Conservation (phyloP, 1,140 invertebrate species). For the Lepidostoma basale region DNA sequence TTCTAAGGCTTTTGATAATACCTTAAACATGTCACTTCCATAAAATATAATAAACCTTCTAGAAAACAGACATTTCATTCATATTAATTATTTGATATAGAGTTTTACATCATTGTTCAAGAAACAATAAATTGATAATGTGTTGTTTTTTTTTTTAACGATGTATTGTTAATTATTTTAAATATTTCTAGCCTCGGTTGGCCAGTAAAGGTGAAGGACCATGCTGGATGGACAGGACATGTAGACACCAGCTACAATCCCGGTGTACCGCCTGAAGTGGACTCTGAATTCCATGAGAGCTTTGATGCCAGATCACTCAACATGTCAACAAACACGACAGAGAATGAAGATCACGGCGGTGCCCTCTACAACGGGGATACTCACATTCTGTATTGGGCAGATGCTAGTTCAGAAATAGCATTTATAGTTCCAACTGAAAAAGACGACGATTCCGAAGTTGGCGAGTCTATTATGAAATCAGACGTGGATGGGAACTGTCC, state of each 20-base stretch:
- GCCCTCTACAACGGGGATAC: slow-evolving; percentile 71
- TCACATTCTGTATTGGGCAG: slow-evolving; percentile 93
- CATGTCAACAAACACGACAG: slow-evolving; percentile 19
- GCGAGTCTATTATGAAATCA: slow-evolving; percentile 49
- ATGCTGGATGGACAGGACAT: slow-evolving; percentile 91
- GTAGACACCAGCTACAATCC: slow-evolving; percentile 72
- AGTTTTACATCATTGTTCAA: too few species aligned
- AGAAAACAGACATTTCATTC: too few species aligned
- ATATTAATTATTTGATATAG: too few species aligned
- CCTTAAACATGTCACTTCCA: too few species aligned
- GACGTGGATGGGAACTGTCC: slow-evolving; percentile 59
- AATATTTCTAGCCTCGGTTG: slow-evolving; percentile 76
- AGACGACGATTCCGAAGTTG: slow-evolving; percentile 50
- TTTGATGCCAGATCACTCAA: slow-evolving; percentile 48
- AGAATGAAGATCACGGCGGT: slow-evolving; percentile 62
- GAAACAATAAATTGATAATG: too few species aligned
- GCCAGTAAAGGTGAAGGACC: slow-evolving; percentile 80
- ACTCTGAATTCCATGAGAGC: slow-evolving; percentile 53
- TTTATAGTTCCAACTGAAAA: slow-evolving; percentile 88
- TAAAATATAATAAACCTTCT: too few species aligned
- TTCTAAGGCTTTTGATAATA: too few species aligned
- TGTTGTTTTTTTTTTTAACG: neutral
- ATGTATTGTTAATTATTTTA: neutral
- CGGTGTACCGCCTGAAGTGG: slow-evolving; percentile 62
- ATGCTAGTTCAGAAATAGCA: slow-evolving; percentile 90